Evolutionary conservation across 2,797 vertebrate genomes (phyloP).

Genomic region (Acanthiza pusilla): DNA sequence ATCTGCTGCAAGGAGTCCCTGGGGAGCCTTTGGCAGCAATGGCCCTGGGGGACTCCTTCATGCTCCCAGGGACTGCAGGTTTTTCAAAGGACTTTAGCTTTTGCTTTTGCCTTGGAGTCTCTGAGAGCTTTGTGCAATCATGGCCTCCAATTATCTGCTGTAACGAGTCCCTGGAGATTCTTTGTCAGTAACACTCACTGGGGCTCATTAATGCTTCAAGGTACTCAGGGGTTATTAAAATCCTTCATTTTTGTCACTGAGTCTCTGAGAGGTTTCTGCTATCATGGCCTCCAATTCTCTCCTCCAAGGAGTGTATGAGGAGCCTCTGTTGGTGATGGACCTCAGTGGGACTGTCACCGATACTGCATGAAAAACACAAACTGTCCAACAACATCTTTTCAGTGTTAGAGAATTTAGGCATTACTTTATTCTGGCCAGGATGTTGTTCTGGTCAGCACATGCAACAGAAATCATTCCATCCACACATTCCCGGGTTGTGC

Average conservation of each 20-base stretch:
- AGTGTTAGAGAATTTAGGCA: no score
- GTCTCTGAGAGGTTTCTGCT: not conserved
- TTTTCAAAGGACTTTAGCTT: no score
- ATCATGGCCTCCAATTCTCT: not conserved
- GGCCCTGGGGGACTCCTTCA: no score
- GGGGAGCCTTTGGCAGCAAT: no score
- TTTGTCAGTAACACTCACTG: not conserved
- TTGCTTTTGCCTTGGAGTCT: not conserved
- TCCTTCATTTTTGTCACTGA: no score
- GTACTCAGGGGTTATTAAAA: not conserved
- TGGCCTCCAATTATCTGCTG: not conserved
- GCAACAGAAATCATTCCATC: no score
- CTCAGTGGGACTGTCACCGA: not conserved
- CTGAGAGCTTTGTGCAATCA: not conserved
- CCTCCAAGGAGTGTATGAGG: not conserved
- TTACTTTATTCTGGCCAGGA: no score
- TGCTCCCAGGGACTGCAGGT: no score
- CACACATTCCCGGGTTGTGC: no score
- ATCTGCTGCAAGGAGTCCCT: not conserved
- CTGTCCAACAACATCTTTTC: no score
- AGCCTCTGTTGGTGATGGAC: not conserved
- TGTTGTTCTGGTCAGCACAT: no score
- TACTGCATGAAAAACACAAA: no score
- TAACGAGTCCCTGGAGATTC: not conserved
- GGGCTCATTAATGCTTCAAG: not conserved